These are phyloP conservation scores for Solen grandis DNA, from an alignment of 1,140 invertebrate genomes.

Conservation along the genomic window DNA sequence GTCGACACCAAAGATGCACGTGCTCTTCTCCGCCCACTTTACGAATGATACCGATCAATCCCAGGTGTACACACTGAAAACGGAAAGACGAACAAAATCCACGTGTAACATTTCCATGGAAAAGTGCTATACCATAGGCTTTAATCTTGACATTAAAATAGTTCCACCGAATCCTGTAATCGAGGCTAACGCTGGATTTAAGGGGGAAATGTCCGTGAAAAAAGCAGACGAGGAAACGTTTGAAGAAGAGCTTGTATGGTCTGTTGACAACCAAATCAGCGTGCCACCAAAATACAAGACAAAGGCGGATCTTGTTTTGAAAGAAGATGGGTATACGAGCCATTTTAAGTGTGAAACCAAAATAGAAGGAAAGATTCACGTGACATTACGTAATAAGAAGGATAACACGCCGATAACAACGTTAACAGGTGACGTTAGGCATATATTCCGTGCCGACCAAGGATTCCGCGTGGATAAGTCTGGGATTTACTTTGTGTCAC, in stretches of 20 bases:
- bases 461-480: constrained; percentile 73
- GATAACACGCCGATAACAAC: constrained; percentile 77
- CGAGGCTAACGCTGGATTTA: constrained; percentile 82
- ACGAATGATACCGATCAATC: constrained; percentile 71
- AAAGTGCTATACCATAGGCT: constrained; percentile 71
- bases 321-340: constrained; percentile 81
- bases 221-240: constrained; percentile 80
- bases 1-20: constrained; percentile 68
- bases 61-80: constrained; percentile 72
- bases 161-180: constrained; percentile 78
- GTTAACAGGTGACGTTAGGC: constrained; percentile 72
- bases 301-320: constrained; percentile 81
- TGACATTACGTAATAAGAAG: constrained; percentile 75
- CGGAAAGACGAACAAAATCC: constrained; percentile 73
- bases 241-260: constrained; percentile 81
- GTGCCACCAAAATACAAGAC: constrained; percentile 80
- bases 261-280: constrained; percentile 81
- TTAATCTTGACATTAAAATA: constrained; percentile 64
- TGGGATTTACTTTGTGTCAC: constrained; percentile 72
- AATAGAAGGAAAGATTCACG: constrained; percentile 80
- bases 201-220: constrained; percentile 80
- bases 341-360: constrained; percentile 79
- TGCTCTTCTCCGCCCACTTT: constrained; percentile 74
- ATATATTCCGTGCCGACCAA: constrained; percentile 74
- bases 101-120: constrained; percentile 69